Conservation (phyloP, 2,888 invertebrate species). For the Caenorhabditis panamensis region DNA sequence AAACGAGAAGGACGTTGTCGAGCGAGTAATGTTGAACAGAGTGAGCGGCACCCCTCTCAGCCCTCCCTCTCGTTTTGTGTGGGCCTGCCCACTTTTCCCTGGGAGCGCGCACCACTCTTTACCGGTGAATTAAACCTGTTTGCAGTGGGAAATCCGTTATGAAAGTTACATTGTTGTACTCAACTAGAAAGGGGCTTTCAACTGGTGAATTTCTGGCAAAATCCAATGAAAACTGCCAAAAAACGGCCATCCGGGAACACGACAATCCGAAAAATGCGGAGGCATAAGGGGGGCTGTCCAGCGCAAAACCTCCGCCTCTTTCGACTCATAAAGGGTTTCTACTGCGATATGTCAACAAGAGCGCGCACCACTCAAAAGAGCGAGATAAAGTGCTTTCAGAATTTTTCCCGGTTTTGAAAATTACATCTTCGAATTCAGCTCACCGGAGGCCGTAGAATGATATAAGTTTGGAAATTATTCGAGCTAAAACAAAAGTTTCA, state of each 20-base stretch:
- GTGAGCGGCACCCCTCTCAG: conserved; percentile 64
- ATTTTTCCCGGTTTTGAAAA: not conserved
- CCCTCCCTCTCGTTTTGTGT: conserved; percentile 49
- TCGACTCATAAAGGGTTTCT: conserved; percentile 38
- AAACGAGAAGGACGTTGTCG: conserved; percentile 63
- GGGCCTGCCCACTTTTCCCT: conserved; percentile 21
- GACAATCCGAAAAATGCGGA: conserved; percentile 43
- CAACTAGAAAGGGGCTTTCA: not conserved
- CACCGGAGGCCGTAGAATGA: not conserved
- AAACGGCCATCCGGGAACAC: conserved; percentile 15
- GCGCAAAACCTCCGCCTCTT: conserved; percentile 40
- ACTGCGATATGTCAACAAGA: conserved; percentile 45
- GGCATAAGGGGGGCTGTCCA: conserved; percentile 36
- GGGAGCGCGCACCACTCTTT: conserved; percentile 56
- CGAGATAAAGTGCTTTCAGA: not conserved
- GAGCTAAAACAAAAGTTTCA: not conserved
- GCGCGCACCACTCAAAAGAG: conserved; percentile 41
- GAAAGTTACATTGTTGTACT: conserved; percentile 9
- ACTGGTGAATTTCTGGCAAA: conserved; percentile 1
- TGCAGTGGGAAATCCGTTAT: not conserved
- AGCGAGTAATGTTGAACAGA: conserved; percentile 66
- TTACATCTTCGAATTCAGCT: not conserved
- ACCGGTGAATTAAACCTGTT: not conserved
- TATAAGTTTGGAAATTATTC: not conserved
- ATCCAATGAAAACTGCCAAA: not conserved